Conservation (phyloP, 2,113 vertebrate species). For the Neodon shergylaensis region DNA sequence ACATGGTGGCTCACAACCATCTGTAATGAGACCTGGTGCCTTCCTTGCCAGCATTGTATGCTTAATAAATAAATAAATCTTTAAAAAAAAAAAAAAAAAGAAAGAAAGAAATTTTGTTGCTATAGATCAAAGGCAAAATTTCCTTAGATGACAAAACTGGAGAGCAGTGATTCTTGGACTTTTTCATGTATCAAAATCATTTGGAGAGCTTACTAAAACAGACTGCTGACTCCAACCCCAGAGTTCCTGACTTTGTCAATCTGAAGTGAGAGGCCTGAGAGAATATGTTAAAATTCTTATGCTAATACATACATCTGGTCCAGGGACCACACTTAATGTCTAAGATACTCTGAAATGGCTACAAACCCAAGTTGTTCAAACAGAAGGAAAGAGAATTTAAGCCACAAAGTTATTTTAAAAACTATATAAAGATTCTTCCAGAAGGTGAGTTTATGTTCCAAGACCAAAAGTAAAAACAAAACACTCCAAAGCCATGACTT, state of each 20-base stretch:
- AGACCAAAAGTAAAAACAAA: constrained; percentile 4
- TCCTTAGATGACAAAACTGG: constrained; percentile 36
- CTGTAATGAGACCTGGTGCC: too few species aligned
- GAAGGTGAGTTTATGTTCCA: not conserved
- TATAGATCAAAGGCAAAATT: constrained; percentile 31
- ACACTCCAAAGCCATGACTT: constrained; percentile 16
- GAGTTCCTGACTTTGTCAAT: not conserved
- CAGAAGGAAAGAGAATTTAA: not conserved
- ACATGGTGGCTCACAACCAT: too few species aligned
- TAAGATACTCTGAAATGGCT: constrained; percentile 33
- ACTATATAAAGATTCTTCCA: not conserved
- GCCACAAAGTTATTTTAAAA: constrained; percentile 26
- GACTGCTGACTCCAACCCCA: not conserved
- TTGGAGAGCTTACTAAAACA: not conserved
- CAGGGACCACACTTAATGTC: not conserved
- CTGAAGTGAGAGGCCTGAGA: not conserved
- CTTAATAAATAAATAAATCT: too few species aligned
- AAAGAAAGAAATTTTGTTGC: constrained; percentile 7
- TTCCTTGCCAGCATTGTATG: too few species aligned
- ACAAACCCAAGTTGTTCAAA: constrained; percentile 41
- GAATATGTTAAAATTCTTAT: not conserved
- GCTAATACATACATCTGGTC: not conserved
- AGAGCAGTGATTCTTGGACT: constrained; percentile 23
- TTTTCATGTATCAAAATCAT: constrained; percentile 18
- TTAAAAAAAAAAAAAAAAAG: too few species aligned